Conservation (phyloP, 1,140 invertebrate genomes). For the Caenorhabditis tropicalis region DNA sequence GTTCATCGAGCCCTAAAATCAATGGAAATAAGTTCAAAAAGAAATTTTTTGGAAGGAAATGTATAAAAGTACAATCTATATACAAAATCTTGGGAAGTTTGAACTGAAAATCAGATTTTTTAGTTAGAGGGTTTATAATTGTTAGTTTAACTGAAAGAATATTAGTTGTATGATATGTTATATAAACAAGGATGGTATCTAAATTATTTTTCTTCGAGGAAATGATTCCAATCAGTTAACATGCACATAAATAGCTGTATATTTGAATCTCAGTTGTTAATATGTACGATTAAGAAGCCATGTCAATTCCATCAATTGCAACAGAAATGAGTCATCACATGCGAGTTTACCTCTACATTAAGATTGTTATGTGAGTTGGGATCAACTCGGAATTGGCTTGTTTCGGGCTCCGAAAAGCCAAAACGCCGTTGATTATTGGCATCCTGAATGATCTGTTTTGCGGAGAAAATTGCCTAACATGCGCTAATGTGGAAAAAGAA, state of each 20-base stretch:
- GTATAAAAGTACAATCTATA: conserved; percentile 8
- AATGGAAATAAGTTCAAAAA: neutral
- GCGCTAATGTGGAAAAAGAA: conserved; percentile 7
- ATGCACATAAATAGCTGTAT: neutral
- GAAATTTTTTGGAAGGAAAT: neutral
- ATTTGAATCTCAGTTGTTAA: no score
- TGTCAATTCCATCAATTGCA: conserved; percentile 8
- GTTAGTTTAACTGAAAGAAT: neutral
- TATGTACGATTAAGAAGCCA: conserved; percentile 37
- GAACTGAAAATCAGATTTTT: neutral
- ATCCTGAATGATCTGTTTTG: conserved; percentile 37
- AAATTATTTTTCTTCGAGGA: no score
- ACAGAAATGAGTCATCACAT: neutral
- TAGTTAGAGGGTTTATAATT: neutral
- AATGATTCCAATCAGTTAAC: neutral
- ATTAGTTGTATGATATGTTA: neutral
- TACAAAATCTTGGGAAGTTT: neutral
- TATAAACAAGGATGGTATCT: neutral
- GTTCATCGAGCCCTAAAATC: conserved; percentile 22
- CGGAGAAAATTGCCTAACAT: conserved; percentile 30
- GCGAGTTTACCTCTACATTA: conserved; percentile 43
- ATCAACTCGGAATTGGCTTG: conserved; percentile 37
- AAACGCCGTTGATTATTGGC: conserved; percentile 37
- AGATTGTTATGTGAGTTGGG: conserved; percentile 24
- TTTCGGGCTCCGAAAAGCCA: conserved; percentile 35